Evolutionary conservation across 2,797 vertebrate species (phyloP).

Genomic region (Tolypeutes matacus): DNA sequence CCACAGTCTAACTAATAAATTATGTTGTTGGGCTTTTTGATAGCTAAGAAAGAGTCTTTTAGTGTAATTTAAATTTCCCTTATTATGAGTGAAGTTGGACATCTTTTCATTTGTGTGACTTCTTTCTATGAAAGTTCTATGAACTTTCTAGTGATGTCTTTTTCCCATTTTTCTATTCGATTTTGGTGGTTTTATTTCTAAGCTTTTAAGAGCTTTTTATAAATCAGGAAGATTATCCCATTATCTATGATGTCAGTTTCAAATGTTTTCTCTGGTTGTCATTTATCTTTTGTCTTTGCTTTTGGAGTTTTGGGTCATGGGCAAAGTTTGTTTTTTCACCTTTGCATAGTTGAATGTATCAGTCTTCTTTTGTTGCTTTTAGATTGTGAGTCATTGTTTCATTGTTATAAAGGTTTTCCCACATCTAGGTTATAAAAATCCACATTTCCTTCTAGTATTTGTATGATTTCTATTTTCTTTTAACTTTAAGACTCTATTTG

Average conservation of each 20-base stretch:
- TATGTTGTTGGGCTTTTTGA: not conserved
- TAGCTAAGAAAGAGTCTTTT: not conserved
- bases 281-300: not conserved
- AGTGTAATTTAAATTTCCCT: not conserved
- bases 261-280: not conserved
- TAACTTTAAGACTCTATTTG: not conserved
- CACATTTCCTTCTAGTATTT: not conserved
- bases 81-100: not conserved
- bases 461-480: conserved; percentile 6
- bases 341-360: not conserved
- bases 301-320: not conserved
- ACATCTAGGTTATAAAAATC: not conserved
- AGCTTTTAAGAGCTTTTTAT: not conserved
- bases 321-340: not conserved
- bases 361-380: not conserved
- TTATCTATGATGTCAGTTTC: not conserved
- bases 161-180: not conserved
- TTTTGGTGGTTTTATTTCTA: not conserved
- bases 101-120: not conserved
- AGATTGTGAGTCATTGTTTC: conserved; percentile 31
- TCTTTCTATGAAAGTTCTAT: not conserved
- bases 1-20: not conserved
- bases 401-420: not conserved
- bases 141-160: not conserved
- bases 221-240: not conserved